A percentile compares a stretch with the other conserved stretches of the same genome.
Conservation (phyloP, 2,113 vertebrate species). For the Trichechus manatus region DNA sequence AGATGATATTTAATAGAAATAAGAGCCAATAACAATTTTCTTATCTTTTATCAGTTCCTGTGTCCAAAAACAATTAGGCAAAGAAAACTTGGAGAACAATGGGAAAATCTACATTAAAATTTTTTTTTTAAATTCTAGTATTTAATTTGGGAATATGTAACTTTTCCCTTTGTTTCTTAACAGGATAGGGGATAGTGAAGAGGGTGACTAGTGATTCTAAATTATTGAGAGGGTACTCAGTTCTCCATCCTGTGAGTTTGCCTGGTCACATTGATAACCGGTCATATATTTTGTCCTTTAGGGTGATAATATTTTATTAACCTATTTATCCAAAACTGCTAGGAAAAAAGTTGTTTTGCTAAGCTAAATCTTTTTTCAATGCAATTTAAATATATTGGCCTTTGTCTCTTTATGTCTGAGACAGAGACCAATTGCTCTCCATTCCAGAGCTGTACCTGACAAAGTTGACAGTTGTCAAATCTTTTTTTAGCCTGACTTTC, state of each 20-base stretch:
- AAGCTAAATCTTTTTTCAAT: neutral
- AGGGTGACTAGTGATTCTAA: neutral
- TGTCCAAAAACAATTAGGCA: neutral
- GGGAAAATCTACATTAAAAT: neutral
- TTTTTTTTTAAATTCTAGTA: neutral
- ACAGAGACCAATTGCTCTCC: neutral
- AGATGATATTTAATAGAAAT: conserved; percentile 3
- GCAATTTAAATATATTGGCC: neutral
- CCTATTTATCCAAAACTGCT: neutral
- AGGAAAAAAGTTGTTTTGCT: neutral
- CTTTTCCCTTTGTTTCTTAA: neutral
- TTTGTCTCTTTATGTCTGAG: neutral
- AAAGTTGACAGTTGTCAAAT: neutral
- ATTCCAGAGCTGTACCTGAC: neutral
- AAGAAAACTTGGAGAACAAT: neutral
- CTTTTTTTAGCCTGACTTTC: neutral
- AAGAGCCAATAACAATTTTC: neutral
- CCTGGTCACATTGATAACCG: neutral
- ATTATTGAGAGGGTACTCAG: neutral
- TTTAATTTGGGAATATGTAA: conserved; percentile 33
- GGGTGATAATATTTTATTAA: neutral
- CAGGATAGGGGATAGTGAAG: neutral
- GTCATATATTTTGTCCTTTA: neutral
- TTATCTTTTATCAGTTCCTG: conserved; percentile 21
- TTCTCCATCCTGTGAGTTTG: neutral